These are phyloP conservation scores for Diachasmimorpha longicaudata DNA, from an alignment of 1,140 invertebrate genomes.

Conservation along the genomic window DNA sequence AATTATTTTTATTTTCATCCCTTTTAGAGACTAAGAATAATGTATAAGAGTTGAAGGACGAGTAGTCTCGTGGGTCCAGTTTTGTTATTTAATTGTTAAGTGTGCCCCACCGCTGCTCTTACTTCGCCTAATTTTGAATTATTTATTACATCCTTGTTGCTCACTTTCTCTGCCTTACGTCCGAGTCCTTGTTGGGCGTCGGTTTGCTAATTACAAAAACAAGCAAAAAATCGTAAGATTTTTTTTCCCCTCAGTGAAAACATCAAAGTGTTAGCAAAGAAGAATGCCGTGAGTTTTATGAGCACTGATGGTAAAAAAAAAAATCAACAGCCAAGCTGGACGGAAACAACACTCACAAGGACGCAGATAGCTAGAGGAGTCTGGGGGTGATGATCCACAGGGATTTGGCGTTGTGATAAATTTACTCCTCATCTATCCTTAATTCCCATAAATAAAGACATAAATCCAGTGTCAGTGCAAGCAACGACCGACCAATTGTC, in stretches of 20 bases:
- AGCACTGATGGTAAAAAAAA: not conserved
- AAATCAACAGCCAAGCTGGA: not conserved
- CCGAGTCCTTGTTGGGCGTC: constrained; percentile 61
- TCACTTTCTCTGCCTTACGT: constrained; percentile 64
- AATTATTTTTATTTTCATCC: not conserved
- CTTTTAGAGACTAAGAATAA: not conserved
- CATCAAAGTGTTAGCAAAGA: not conserved
- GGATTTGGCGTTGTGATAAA: not conserved
- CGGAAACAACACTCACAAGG: not conserved
- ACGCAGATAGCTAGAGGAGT: not conserved
- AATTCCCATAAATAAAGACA: constrained; percentile 7
- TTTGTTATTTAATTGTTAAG: not conserved
- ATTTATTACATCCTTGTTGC: constrained; percentile 23
- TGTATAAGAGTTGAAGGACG: not conserved
- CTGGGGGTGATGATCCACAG: not conserved
- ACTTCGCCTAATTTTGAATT: constrained; percentile 34
- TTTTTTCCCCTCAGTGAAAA: not conserved
- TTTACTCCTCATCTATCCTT: not conserved
- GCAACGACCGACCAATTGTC: not conserved
- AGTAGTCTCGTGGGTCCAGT: not conserved
- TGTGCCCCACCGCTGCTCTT: not conserved
- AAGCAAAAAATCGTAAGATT: constrained; percentile 15
- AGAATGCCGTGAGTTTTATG: not conserved
- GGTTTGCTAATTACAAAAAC: constrained; percentile 51
- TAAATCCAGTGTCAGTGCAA: not conserved